Conservation (phyloP, 2,797 vertebrate species). For the Mico argentatus region DNA sequence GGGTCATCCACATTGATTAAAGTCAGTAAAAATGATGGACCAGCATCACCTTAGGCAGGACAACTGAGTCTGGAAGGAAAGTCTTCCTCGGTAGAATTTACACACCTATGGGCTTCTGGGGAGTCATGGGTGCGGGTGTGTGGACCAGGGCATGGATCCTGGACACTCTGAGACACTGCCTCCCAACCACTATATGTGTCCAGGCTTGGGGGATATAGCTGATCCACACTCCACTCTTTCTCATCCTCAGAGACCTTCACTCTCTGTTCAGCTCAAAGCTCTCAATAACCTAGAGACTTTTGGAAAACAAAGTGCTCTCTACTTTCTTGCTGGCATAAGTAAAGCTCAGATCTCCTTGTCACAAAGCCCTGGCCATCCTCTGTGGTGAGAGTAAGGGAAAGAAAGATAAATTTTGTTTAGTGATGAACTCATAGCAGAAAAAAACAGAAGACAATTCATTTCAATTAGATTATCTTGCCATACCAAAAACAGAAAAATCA, state of each 20-base stretch:
- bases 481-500: background rate
- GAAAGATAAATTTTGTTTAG: constrained; percentile 29
- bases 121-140: background rate
- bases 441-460: constrained; percentile 3
- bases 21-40: background rate
- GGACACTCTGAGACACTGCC: background rate
- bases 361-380: background rate
- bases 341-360: background rate
- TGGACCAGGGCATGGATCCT: background rate
- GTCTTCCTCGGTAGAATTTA: background rate
- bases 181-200: background rate
- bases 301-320: background rate
- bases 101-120: background rate
- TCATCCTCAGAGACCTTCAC: background rate
- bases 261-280: background rate
- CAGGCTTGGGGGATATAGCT: background rate
- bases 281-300: background rate
- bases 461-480: background rate
- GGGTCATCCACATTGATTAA: background rate
- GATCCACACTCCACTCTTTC: background rate
- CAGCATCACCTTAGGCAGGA: background rate
- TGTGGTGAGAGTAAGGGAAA: background rate
- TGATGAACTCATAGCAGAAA: constrained; percentile 7
- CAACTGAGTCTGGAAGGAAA: background rate
- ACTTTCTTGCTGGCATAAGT: background rate